These are phyloP conservation scores for Forbesichthys papilliferus DNA, from an alignment of 2,113 vertebrate species.

Conservation along the genomic window DNA sequence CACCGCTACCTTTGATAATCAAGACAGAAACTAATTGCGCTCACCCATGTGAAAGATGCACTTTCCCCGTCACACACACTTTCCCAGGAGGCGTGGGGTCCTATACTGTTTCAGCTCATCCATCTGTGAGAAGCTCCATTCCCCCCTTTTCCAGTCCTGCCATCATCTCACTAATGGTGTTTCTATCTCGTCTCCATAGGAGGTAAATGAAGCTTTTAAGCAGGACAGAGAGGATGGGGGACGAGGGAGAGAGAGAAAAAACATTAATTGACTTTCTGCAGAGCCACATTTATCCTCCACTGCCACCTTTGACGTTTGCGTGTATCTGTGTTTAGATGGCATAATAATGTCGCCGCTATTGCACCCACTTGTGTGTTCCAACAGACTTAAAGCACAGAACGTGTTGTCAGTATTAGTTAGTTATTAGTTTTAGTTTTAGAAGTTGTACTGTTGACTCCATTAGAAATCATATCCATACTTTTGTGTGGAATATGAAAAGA, in stretches of 20 bases:
- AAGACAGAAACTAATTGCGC: conserved; percentile 70
- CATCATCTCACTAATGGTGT: conserved; percentile 92
- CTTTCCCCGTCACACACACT: conserved; percentile 63
- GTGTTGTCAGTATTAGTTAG: too few species aligned
- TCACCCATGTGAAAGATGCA: conserved; percentile 67
- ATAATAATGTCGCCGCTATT: conserved; percentile 59
- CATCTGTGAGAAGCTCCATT: conserved; percentile 92
- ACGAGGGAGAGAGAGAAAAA: conserved; percentile 74
- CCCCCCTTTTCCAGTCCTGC: conserved; percentile 81
- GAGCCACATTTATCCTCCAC: conserved; percentile 69
- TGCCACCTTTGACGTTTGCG: conserved; percentile 67
- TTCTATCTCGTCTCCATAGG: conserved; percentile 94
- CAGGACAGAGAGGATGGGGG: conserved; percentile 74
- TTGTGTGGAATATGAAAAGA: too few species aligned
- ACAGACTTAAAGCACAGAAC: conserved; percentile 9
- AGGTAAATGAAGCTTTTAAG: conserved; percentile 97
- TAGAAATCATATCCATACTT: too few species aligned
- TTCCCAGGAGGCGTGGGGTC: conserved; percentile 62
- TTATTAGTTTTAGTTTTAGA: too few species aligned
- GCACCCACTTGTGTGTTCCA: conserved; percentile 51
- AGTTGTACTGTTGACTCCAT: too few species aligned
- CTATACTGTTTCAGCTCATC: conserved; percentile 83
- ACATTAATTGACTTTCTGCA: conserved; percentile 85
- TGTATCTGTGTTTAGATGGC: conserved; percentile 66
- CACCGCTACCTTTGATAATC: conserved; percentile 70